These are phyloP conservation scores for Pammene aurita DNA, from an alignment of 2,888 invertebrate genomes.

Conservation along the genomic window DNA sequence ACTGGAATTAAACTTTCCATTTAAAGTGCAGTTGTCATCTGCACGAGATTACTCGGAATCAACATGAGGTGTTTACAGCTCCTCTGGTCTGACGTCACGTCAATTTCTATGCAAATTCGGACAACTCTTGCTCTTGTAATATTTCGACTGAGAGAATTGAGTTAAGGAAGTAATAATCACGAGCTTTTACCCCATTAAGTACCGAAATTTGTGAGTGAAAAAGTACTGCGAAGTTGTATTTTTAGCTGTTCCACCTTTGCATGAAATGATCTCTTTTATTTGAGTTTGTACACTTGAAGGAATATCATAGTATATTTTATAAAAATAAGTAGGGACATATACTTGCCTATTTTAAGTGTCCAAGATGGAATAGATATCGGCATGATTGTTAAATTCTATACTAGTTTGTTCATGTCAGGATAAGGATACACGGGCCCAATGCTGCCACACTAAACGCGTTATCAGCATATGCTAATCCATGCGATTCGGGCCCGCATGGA, in stretches of 20 bases:
- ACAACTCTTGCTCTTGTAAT: constrained; percentile 73
- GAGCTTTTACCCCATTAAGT: constrained; percentile 57
- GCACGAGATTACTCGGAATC: constrained; percentile 37
- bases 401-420: too few relatives aligned
- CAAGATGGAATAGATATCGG: too few relatives aligned
- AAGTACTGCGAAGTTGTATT: background rate
- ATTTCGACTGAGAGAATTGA: constrained; percentile 59
- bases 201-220: constrained; percentile 30
- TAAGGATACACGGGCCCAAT: too few relatives aligned
- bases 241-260: background rate
- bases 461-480: constrained; percentile 34
- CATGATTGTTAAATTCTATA: too few relatives aligned
- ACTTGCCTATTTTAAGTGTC: background rate
- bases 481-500: constrained; percentile 32
- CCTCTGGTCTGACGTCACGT: constrained; percentile 60
- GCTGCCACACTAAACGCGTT: background rate
- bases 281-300: background rate
- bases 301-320: background rate
- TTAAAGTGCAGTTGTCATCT: constrained; percentile 19
- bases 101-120: constrained; percentile 73
- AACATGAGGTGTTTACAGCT: constrained; percentile 65
- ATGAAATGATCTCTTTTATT: background rate
- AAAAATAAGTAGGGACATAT: too few relatives aligned
- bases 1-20: constrained; percentile 9
- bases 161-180: constrained; percentile 61